A percentile compares a stretch with the other conserved stretches of the same genome.
These are phyloP conservation scores for Scolopax rusticola DNA, from an alignment of 2,797 vertebrate genomes.

Conservation along the genomic window DNA sequence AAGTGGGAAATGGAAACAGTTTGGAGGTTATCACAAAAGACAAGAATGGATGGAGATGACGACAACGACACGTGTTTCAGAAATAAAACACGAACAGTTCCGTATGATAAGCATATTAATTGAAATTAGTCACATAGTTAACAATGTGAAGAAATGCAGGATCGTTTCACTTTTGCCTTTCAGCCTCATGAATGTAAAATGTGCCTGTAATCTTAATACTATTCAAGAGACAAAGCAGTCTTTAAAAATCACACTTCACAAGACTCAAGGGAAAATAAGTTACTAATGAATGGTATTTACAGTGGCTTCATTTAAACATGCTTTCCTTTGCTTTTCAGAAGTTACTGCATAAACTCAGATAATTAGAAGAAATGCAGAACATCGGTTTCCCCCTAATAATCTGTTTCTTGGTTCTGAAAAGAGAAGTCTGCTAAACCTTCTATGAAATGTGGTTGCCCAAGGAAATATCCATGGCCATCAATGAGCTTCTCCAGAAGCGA, in stretches of 20 bases:
- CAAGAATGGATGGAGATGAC: conserved; percentile 45
- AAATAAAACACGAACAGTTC: conserved; percentile 70
- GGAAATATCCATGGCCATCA: background rate
- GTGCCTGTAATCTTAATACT: conserved; percentile 83
- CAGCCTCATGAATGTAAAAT: conserved; percentile 83
- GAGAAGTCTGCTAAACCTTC: conserved; percentile 6
- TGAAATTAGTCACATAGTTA: conserved; percentile 81
- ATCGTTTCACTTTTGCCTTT: conserved; percentile 78
- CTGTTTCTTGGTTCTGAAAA: conserved; percentile 15
- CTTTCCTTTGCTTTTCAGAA: conserved; percentile 76
- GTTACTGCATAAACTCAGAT: conserved; percentile 71
- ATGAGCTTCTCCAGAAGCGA: background rate
- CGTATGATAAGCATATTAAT: conserved; percentile 78
- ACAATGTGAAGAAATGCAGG: conserved; percentile 77
- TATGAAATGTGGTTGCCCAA: background rate
- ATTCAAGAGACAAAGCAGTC: conserved; percentile 77
- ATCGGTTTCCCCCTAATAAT: conserved; percentile 29
- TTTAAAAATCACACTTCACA: conserved; percentile 82
- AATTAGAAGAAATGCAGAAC: conserved; percentile 65
- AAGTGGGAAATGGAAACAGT: conserved; percentile 17
- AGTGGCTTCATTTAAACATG: conserved; percentile 74
- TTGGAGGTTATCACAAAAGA: conserved; percentile 55
- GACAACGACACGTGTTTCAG: conserved; percentile 64
- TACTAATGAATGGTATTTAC: conserved; percentile 86
- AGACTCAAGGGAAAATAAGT: conserved; percentile 83